Evolutionary conservation across 2,113 vertebrate species (phyloP).

Genomic region (Lophius piscatorius): DNA sequence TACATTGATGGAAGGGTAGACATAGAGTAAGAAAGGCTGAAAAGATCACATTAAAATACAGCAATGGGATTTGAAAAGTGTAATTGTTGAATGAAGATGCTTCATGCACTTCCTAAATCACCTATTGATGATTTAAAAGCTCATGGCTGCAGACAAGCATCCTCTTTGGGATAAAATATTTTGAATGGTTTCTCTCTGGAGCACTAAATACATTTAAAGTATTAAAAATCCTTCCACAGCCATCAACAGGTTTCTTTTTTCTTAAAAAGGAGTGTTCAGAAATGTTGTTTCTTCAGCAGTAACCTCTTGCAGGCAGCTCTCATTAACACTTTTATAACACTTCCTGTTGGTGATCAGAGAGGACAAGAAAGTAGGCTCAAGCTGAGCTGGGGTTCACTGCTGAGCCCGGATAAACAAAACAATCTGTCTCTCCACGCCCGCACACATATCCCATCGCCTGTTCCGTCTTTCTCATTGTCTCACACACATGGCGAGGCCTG

Average conservation of each 20-base stretch:
- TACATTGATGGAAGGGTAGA: neutral
- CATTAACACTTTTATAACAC: slow-evolving; percentile 36
- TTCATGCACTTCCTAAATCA: neutral
- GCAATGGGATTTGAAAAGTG: neutral
- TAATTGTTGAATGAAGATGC: too few species aligned
- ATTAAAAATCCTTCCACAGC: too few species aligned
- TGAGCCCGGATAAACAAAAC: slow-evolving; percentile 4
- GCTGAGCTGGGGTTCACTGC: slow-evolving; percentile 1
- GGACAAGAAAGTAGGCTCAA: neutral
- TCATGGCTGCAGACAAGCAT: too few species aligned
- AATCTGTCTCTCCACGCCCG: slow-evolving; percentile 2
- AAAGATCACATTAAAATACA: neutral
- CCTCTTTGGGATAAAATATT: too few species aligned
- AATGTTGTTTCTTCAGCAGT: neutral
- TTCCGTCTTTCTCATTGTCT: slow-evolving; percentile 2
- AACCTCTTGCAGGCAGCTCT: slow-evolving; percentile 6
- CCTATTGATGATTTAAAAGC: too few species aligned
- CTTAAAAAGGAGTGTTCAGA: too few species aligned
- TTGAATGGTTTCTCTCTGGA: too few species aligned
- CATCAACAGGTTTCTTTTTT: too few species aligned
- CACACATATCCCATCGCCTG: too few species aligned
- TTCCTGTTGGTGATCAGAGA: slow-evolving; percentile 37
- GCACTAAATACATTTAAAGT: too few species aligned
- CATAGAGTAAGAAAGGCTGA: too few species aligned
- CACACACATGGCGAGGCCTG: slow-evolving; percentile 9